Evolutionary conservation across 2,797 vertebrate species (phyloP), one percentile per base, ranked within the genome.

Genomic region (Channallabes apus): DNA sequence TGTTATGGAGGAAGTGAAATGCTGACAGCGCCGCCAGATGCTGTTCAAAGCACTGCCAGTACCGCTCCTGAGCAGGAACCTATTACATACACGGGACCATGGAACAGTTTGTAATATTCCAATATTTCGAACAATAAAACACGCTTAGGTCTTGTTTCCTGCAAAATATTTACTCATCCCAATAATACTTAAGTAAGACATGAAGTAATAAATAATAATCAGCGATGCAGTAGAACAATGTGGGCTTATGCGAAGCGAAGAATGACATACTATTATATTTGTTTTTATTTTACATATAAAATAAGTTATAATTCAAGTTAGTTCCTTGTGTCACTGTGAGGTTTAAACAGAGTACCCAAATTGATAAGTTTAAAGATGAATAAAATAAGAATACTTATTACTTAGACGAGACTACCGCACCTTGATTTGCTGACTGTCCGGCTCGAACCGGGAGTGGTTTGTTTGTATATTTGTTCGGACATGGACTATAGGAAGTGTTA

Each of bases 1-100:
- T 76, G 84, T 54, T 59, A 72, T 78, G 75, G 85, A 85, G 22
- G 54, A 73, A 69, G 65, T 85, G 75, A 73, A 84, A 82, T 82
- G 76, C 82, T 86, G 85, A 85, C 85, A 86, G 86, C 75, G 80
- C 68, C 82, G 82, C 80, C 73, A 89, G 84, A 85, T 69, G 84
- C 84, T 86, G 80, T 85, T 87, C 79, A 67, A 46, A 81, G 62
- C 62, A 27, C 41, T 81, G 27, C 62, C 62, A 67, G 62, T 81
- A 67, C 64, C 9, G 27, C 61, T 51, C 41, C 22, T 14, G 20
- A 79, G 77, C n/a, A 41, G 35, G n/a, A 67, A 54, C 61, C 11
- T 38, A 64, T 22, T 46, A 80, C 61, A 54, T 41, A 80, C 62
- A 54, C 62, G 32, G 22, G 6, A 32, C 62, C 29, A 32, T 56